Evolutionary conservation across 2,797 vertebrate species (phyloP).

Genomic region (Esox masquinongy): DNA sequence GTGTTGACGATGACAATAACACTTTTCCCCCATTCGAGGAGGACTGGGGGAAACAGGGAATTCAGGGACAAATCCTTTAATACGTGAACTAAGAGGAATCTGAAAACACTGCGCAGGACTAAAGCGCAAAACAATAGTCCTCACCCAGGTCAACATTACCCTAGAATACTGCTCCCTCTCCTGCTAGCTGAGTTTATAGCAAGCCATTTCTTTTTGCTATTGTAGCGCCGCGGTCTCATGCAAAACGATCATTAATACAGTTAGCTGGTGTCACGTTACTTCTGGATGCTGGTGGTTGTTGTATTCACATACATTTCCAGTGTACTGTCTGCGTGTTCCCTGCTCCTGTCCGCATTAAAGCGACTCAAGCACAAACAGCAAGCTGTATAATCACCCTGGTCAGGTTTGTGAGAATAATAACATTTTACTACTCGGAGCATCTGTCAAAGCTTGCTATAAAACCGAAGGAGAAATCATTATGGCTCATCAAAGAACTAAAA

Average conservation of each 20-base stretch:
- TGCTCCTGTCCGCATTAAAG: neutral
- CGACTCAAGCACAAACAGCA: slow-evolving; percentile 26
- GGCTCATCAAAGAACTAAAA: slow-evolving; percentile 52
- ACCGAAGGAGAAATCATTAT: slow-evolving; percentile 56
- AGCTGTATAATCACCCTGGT: slow-evolving; percentile 30
- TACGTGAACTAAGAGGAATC: neutral
- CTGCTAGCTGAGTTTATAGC: neutral
- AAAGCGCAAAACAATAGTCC: neutral
- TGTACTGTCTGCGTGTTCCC: neutral
- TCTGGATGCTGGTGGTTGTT: neutral
- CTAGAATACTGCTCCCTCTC: neutral
- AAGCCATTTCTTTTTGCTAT: neutral
- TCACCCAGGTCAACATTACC: neutral
- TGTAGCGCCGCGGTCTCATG: neutral
- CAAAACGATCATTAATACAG: neutral
- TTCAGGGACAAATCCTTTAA: neutral
- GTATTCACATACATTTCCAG: neutral
- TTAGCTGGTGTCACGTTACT: neutral
- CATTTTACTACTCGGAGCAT: slow-evolving; percentile 55
- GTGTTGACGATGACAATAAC: neutral
- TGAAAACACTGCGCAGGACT: neutral
- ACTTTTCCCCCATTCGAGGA: neutral
- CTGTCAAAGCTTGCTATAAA: slow-evolving; percentile 56
- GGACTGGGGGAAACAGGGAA: neutral
- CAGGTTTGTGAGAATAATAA: slow-evolving; percentile 49